Percentiles rank a stretch among this genome's conserved stretches.
Evolutionary conservation across 1,140 invertebrate genomes (phyloP).

Genomic region (Halictus rubicundus): DNA sequence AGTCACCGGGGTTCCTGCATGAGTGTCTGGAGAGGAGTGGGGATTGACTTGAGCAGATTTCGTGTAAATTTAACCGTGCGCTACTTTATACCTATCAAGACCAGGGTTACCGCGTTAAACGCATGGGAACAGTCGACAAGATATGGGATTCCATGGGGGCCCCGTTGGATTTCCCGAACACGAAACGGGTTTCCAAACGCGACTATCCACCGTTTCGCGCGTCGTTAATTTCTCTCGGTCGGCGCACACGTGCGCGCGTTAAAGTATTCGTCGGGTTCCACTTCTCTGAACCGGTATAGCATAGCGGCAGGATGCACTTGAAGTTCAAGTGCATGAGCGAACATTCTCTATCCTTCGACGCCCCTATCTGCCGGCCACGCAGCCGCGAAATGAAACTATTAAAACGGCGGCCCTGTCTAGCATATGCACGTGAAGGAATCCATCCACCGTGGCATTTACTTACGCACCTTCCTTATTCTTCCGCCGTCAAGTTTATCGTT

Average conservation of each 20-base stretch:
- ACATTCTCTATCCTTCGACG: not conserved
- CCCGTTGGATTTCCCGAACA: not conserved
- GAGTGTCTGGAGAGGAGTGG: too few relatives aligned
- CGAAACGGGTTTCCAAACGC: not conserved
- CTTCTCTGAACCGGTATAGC: not conserved
- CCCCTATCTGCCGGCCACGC: not conserved
- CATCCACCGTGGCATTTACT: not conserved
- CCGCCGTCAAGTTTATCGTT: constrained; percentile 12
- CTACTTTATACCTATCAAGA: too few relatives aligned
- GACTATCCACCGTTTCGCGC: not conserved
- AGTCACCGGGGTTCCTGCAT: too few relatives aligned
- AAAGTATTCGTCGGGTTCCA: constrained; percentile 7
- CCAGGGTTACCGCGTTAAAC: too few relatives aligned
- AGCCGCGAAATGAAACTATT: constrained; percentile 23
- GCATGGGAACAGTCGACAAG: too few relatives aligned
- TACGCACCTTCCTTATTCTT: not conserved
- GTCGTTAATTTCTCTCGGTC: not conserved
- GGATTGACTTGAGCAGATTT: too few relatives aligned
- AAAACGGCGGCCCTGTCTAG: constrained; percentile 11
- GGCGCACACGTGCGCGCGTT: not conserved
- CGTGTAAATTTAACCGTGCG: too few relatives aligned
- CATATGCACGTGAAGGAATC: constrained; percentile 35
- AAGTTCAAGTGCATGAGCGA: constrained; percentile 26
- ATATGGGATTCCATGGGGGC: too few relatives aligned
- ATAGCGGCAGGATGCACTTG: constrained; percentile 5